Evolutionary conservation across 2,113 vertebrate species (phyloP).

Genomic region (Lepus europaeus): DNA sequence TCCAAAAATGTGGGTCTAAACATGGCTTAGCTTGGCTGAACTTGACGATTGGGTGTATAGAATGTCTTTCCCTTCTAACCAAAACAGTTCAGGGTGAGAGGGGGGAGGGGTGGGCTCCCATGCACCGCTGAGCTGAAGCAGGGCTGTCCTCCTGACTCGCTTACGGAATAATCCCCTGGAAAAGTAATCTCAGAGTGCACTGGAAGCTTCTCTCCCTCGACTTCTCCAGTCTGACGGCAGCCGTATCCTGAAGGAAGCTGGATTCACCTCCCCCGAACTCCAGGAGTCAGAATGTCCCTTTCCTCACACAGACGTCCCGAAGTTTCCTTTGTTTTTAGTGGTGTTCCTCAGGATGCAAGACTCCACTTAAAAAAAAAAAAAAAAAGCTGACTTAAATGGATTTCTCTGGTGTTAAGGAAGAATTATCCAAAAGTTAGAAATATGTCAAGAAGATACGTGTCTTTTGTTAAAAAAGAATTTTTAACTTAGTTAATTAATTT

Average conservation of each 20-base stretch:
- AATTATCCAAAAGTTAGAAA: slow-evolving; percentile 26
- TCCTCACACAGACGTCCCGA: neutral
- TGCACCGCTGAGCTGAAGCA: slow-evolving; percentile 29
- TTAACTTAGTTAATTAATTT: too few relatives aligned
- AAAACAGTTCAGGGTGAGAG: slow-evolving; percentile 70
- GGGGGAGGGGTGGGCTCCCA: neutral
- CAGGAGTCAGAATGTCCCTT: slow-evolving; percentile 7
- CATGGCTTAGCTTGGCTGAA: slow-evolving; percentile 58
- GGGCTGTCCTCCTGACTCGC: neutral
- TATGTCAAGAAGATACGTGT: neutral
- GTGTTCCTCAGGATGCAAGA: neutral
- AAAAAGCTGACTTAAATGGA: neutral
- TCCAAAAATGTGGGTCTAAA: slow-evolving; percentile 82
- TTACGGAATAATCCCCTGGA: neutral
- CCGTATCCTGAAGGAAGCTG: neutral
- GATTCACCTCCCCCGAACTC: neutral
- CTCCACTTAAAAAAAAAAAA: neutral
- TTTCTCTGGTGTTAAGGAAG: slow-evolving; percentile 25
- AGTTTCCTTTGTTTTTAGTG: neutral
- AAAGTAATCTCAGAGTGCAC: neutral
- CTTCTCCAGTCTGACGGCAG: neutral
- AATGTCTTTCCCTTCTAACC: slow-evolving; percentile 62
- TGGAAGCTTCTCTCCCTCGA: neutral
- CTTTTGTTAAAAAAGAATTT: too few relatives aligned
- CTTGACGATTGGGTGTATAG: slow-evolving; percentile 72